Percentiles rank a stretch among this genome's conserved stretches.
phyloP scores from a whole-genome alignment of 1,140 invertebrate genomes.

The Bombus superbus region DNA sequence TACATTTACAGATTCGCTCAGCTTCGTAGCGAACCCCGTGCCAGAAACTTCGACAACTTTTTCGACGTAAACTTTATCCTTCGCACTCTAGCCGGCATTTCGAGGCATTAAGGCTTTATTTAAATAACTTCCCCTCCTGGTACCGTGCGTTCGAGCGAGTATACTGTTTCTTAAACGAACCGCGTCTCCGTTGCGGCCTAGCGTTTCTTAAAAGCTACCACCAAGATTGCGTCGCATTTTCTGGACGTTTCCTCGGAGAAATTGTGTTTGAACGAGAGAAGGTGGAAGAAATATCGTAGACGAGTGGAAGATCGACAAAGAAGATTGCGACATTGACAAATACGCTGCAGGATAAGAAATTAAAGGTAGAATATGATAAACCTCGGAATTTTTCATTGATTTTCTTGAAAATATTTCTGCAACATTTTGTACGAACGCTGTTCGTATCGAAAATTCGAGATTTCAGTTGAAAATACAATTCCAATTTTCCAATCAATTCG shows the following conservation, averaged over 20 bases:
- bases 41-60: conserved; percentile 29
- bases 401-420: background rate
- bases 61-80: conserved; percentile 28
- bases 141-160: background rate
- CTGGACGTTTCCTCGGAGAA: background rate
- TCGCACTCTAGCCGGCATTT: conserved; percentile 1
- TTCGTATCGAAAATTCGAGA: too few species aligned
- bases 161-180: conserved; percentile 17
- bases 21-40: background rate
- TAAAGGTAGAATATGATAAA: background rate
- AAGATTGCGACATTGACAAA: background rate
- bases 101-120: conserved; percentile 27
- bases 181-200: background rate
- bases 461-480: too few species aligned
- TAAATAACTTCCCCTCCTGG: background rate
- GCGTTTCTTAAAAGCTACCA: background rate
- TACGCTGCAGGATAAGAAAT: background rate
- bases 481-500: too few species aligned
- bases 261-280: background rate
- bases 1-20: conserved; percentile 43
- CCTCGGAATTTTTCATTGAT: background rate
- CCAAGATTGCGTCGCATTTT: background rate
- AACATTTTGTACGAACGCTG: background rate
- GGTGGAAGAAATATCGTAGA: background rate
- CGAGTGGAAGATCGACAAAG: background rate